These are phyloP conservation scores for Lutraria lutraria DNA, from an alignment of 2,888 invertebrate genomes.

Conservation along the genomic window DNA sequence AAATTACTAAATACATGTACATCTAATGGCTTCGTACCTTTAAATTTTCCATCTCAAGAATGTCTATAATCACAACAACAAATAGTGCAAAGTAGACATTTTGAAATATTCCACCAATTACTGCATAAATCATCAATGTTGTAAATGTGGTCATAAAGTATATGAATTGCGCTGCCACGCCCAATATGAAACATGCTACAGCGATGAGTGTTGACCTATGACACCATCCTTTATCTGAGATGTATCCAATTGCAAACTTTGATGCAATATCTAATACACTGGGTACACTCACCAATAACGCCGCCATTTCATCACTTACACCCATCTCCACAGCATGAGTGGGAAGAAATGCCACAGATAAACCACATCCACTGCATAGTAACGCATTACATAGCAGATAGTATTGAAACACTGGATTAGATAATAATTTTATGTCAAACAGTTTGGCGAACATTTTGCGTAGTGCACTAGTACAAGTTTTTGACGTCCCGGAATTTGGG, in stretches of 20 bases:
- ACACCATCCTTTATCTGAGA: slow-evolving; percentile 44
- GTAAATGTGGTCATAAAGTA: slow-evolving; percentile 41
- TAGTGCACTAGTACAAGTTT: neutral
- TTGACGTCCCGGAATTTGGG: neutral
- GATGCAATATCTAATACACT: slow-evolving; percentile 26
- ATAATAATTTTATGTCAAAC: slow-evolving; percentile 44
- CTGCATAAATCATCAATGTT: slow-evolving; percentile 47
- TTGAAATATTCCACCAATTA: slow-evolving; percentile 42
- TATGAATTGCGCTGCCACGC: slow-evolving; percentile 33
- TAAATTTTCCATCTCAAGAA: slow-evolving; percentile 39
- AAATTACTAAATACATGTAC: too few species aligned
- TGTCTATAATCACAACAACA: slow-evolving; percentile 50
- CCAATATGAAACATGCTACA: slow-evolving; percentile 26
- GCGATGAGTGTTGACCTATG: slow-evolving; percentile 43
- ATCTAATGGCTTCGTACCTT: slow-evolving; percentile 50
- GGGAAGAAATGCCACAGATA: slow-evolving; percentile 23
- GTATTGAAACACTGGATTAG: slow-evolving; percentile 39
- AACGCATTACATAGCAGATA: slow-evolving; percentile 39
- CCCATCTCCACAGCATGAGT: slow-evolving; percentile 43
- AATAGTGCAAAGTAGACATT: slow-evolving; percentile 54
- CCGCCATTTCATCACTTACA: slow-evolving; percentile 37
- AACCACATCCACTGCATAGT: slow-evolving; percentile 31
- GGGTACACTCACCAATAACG: slow-evolving; percentile 27
- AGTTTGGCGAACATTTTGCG: slow-evolving; percentile 8
- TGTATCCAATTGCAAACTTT: slow-evolving; percentile 33